Evolutionary conservation across 2,888 invertebrate species (phyloP).

Genomic region (Drosophila cyrtoloma): DNA sequence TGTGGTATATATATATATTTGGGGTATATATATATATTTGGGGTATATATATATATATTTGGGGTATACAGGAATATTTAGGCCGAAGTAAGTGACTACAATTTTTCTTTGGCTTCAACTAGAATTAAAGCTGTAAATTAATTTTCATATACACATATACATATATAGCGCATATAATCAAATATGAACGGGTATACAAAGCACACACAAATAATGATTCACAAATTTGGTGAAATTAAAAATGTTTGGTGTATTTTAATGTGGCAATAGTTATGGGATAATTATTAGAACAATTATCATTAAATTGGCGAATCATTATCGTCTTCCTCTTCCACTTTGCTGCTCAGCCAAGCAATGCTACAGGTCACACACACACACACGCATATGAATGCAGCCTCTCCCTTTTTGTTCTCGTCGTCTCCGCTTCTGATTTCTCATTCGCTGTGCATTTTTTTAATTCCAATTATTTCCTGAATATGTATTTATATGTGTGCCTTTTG

Average conservation of each 20-base stretch:
- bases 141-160: not conserved
- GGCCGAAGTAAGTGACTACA: not conserved
- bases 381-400: not conserved
- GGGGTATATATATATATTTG: not conserved
- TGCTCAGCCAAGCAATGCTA: slow-evolving; percentile 25
- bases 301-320: slow-evolving; percentile 78
- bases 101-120: not conserved
- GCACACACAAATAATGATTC: slow-evolving; percentile 22
- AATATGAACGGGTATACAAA: not conserved
- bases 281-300: slow-evolving; percentile 72
- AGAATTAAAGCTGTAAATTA: not conserved
- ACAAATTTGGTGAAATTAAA: slow-evolving; percentile 67
- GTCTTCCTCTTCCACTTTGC: slow-evolving; percentile 52
- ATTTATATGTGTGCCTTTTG: not conserved
- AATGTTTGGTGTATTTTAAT: slow-evolving; percentile 52
- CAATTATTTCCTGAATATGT: not conserved
- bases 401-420: not conserved
- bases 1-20: not conserved
- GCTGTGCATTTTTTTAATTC: not conserved
- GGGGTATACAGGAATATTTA: not conserved
- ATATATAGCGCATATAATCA: not conserved
- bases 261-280: slow-evolving; percentile 55
- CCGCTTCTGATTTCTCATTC: not conserved
- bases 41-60: not conserved
- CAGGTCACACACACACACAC: not conserved